Evolutionary conservation across 2,113 vertebrate genomes (phyloP).

Genomic region (Rhea americana): DNA sequence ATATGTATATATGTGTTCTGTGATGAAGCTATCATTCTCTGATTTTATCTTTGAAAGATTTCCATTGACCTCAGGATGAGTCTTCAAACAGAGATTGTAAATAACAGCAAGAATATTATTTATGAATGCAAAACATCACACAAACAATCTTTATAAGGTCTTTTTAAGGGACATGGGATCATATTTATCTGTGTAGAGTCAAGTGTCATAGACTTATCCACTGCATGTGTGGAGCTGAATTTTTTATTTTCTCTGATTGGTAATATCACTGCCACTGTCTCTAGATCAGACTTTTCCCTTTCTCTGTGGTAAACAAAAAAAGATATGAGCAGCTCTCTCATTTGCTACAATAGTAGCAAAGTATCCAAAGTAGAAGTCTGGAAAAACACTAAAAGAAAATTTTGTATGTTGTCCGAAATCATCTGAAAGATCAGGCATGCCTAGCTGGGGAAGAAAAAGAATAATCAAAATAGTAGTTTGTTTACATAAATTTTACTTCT

Average conservation of each 20-base stretch:
- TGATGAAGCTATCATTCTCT: neutral
- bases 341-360: neutral
- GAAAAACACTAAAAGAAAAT: neutral
- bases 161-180: neutral
- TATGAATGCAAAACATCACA: neutral
- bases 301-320: neutral
- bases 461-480: neutral
- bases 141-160: neutral
- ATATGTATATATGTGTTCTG: neutral
- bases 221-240: fast-evolving
- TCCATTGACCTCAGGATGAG: neutral
- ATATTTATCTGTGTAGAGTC: neutral
- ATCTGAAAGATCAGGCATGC: neutral
- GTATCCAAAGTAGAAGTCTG: neutral
- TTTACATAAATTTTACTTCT: neutral
- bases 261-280: neutral
- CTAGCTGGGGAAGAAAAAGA: neutral
- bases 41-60: neutral
- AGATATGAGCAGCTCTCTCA: neutral
- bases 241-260: neutral
- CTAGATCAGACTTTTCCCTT: neutral
- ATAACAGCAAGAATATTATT: neutral
- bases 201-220: neutral
- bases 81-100: neutral
- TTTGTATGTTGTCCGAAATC: neutral